Base-by-base conservation (phyloP, 2,888 invertebrate species). In the Thymelicus lineola region DNA sequence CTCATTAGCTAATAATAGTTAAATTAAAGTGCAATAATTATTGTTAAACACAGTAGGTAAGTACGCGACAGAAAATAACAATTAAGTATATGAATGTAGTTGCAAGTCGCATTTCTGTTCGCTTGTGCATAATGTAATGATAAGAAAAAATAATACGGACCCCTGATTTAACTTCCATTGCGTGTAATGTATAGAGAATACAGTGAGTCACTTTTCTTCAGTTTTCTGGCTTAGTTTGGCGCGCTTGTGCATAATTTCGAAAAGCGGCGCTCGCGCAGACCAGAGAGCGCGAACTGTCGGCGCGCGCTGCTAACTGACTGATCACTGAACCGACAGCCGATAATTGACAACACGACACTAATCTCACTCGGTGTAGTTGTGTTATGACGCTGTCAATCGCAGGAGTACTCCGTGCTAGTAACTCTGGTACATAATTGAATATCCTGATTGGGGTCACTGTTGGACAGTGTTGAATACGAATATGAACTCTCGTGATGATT, bases 141-240 rank as follows among this genome's bases (percentile, higher is more conserved):
- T 71, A 64, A 61, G 71, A 76, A 15, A 65, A 73, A 70, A 60
- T 58, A 61, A 75, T 82, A 87, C 86, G 66, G 76, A 87, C 87
- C 87, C 68, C 80, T 28, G 76, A 66, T 81, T 86, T 87, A 62
- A 73, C 75, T 75, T 86, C 83, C 84, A 86, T 83, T 68, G 74
- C 79, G 75, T 71, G 70, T 71, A 66, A n/a, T 46, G 28, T 66
- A 50, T 50, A 14, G 28, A 60, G n/a, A 35, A 20, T 55, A 1
- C 0, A 57, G 35, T 20, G 45, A 62, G 20, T 66, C 77, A 80
- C 79, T 79, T 69, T 74, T 66, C 9, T 35, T 28, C 55, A 20
- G 14, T 65, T 14, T 57, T 42, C 46, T 46, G 57, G 17, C 35
- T 7, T 28, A 15, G 7, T 58, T 66, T 66, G 57, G 65, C 65